Evolutionary conservation across 2,113 vertebrate species (phyloP), one percentile per base, ranked within the genome.

Genomic region (Callopanchax toddi): DNA sequence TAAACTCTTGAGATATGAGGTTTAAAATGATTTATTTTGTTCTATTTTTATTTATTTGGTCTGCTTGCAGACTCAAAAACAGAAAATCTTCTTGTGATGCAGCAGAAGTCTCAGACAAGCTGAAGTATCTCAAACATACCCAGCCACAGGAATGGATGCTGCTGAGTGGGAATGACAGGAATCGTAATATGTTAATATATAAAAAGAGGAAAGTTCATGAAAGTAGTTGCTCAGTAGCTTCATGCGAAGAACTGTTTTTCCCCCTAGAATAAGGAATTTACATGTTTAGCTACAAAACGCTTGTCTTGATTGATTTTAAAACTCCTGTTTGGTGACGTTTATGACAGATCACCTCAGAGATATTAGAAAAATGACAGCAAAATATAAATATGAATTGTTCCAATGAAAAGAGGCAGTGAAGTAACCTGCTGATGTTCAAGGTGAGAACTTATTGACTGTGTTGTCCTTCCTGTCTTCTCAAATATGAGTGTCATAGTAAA

Each of bases 401-500:
- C 29, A 37, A 37, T 37, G 11, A 53, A 51, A 68, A 36, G 51
- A 68, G 17, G 57, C 39, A 60, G n/a, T 21, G 45, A 61, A 52
- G 15, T 26, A 29, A 12, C 20, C 39, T 54, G 48, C 7, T 25
- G 45, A 9, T 32, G 7, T 52, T 42, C 11, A 72, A 58, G 34
- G 67, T 21, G 52, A 49, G 52, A 34, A 37, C 11, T 61, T 16
- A 63, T n/a, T 50, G 15, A 21, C 17, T 34, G 50, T 60, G 20
- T n/a, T n/a, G 66, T 60, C 55, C 51, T 74, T 45, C 52, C 61
- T 16, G 58, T 59, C 36, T 18, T 16, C 50, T 44, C 13, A 18
- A 46, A 22, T 22, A 25, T n/a, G 34, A 2, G 37, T 37, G 39
- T 34, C 39, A 43, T 17, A 18, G 15, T 74, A 25, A 50, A 61